Base-by-base conservation (phyloP, 2,888 invertebrate genomes). In the Pyrochroa serraticornis region DNA sequence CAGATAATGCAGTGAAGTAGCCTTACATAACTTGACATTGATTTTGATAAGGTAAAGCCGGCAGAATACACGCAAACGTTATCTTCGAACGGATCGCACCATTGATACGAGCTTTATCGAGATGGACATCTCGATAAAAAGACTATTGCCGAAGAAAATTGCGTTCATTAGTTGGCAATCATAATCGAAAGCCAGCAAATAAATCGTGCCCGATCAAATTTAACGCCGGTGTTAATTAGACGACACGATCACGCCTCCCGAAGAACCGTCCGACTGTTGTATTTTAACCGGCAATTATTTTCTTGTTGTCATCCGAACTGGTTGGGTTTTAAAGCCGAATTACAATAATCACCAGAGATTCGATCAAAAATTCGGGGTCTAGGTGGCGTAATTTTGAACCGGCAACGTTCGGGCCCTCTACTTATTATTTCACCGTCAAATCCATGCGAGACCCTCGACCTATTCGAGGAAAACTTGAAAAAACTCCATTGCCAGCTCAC, bases 211-310 rank as follows among this genome's bases (percentile, higher is more conserved):
- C 48, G 41, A 49, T 49, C 49, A 41, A 49, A 49, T 51, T 51
- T 51, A 52, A 52, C 52, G 31, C 52, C 52, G 51, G 36, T 52
- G 52, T 52, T 53, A 53, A 53, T 53, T 53, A 53, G 46, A 36
- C 38, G 53, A 53, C 46, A 53, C 38, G 30, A 53, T 53, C 53
- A 14, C 46, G 41, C 53, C 53, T 41, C 22, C 43, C 5, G 22
- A 5, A 22, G 22, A 22, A 5, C 22, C 22, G 22, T 22, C 22
- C 5, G 36, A 41, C 35, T 38, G 9, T 22, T 41, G 34, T 34
- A 52, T 35, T 44, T 22, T 34, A 50, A 42, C 36, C 42, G 34
- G 33, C 52, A 45, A 45, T 44, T 36, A 52, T 52, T 51, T 30
- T 30, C 9, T 1, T 22, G 43, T 42, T 45, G 44, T 52, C 22